These are phyloP conservation scores for Rattus rattus DNA, from an alignment of 2,113 vertebrate genomes.

Conservation along the genomic window DNA sequence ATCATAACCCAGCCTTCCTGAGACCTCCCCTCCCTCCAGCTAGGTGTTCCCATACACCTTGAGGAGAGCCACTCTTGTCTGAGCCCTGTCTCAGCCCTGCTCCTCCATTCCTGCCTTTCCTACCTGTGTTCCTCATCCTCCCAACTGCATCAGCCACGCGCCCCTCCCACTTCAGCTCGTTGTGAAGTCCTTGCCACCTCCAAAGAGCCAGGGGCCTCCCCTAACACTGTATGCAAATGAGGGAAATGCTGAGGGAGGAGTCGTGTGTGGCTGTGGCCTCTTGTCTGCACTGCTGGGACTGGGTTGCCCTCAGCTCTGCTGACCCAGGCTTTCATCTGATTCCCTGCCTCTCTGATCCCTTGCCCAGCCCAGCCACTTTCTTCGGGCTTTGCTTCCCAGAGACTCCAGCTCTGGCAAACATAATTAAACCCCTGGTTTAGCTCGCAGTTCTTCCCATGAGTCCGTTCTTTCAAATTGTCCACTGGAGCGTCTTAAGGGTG, in stretches of 20 bases:
- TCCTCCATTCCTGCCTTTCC: neutral
- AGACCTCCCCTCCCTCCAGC: neutral
- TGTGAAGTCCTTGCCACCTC: neutral
- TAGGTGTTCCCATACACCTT: neutral
- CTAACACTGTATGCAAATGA: neutral
- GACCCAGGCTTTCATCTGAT: neutral
- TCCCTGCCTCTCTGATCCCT: neutral
- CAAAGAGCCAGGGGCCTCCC: neutral
- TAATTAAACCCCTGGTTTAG: neutral
- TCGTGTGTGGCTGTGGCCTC: neutral
- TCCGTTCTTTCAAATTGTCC: neutral
- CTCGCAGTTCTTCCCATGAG: neutral
- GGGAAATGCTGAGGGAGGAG: no score
- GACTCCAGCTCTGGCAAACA: neutral
- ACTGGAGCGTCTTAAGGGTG: neutral
- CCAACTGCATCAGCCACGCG: neutral
- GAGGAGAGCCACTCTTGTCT: neutral
- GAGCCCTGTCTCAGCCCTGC: neutral
- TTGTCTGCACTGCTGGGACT: neutral
- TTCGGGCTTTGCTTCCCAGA: neutral
- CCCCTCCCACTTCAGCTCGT: neutral
- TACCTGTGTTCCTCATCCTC: neutral
- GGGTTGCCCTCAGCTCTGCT: neutral
- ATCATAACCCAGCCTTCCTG: neutral
- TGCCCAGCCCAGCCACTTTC: neutral